phyloP scores from a whole-genome alignment of 2,888 invertebrate species.

The Diadegma fenestrale region DNA sequence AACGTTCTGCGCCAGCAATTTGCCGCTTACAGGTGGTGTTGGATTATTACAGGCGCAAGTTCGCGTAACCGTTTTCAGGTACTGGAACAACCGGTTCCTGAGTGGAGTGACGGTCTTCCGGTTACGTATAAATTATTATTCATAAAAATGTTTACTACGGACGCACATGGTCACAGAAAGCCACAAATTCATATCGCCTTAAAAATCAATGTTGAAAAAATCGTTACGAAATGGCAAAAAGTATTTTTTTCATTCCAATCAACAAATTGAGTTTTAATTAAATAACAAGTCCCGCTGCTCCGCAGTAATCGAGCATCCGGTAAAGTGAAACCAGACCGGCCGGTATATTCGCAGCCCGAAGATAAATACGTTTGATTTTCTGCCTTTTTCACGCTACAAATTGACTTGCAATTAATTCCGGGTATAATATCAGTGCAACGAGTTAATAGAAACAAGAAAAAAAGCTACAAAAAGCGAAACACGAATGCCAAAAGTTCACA shows the following conservation, averaged over 20 bases:
- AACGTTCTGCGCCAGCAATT: neutral
- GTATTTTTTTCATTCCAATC: neutral
- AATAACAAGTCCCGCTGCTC: constrained; percentile 32
- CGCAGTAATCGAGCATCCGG: constrained; percentile 27
- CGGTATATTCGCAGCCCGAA: neutral
- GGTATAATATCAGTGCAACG: neutral
- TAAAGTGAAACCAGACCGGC: constrained; percentile 18
- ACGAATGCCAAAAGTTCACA: neutral
- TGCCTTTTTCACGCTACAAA: constrained; percentile 14
- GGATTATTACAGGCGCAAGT: constrained; percentile 36
- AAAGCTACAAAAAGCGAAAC: neutral
- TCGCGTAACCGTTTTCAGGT: constrained; percentile 26
- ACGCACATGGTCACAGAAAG: neutral
- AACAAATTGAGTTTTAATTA: constrained; percentile 8
- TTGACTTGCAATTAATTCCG: constrained; percentile 1
- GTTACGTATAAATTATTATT: constrained; percentile 34
- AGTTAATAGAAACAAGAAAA: neutral
- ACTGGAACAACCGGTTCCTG: constrained; percentile 42
- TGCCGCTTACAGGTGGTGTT: constrained; percentile 21
- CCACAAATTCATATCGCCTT: neutral
- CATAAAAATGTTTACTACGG: constrained; percentile 22
- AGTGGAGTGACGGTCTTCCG: constrained; percentile 27
- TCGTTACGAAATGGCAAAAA: constrained; percentile 32
- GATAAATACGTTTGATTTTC: neutral
- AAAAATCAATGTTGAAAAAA: neutral